A percentile compares a stretch with the other conserved stretches of the same genome.
phyloP scores from a whole-genome alignment of 37 sponge, comb jelly and placozoan genomes.

The Haliclona indistincta region DNA sequence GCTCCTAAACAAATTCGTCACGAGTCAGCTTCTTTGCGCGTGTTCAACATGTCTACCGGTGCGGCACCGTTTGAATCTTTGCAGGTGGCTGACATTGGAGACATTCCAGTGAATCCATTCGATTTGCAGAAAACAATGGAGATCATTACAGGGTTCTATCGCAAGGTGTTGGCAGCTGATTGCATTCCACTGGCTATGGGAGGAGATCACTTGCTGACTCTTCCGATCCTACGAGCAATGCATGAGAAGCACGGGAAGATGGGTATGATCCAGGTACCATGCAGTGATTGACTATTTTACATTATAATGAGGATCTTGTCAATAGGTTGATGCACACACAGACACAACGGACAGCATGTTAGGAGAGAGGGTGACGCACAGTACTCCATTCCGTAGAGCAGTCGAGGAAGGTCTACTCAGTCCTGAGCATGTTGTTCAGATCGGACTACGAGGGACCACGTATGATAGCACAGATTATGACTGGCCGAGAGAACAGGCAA shows the following conservation, averaged over 20 bases:
- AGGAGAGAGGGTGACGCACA: constrained; percentile 66
- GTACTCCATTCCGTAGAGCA: constrained; percentile 72
- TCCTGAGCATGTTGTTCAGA: constrained; percentile 54
- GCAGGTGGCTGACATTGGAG: constrained; percentile 80
- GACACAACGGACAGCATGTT: constrained; percentile 41
- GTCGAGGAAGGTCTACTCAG: constrained; percentile 65
- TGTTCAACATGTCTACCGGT: constrained; percentile 36
- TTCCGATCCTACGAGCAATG: constrained; percentile 65
- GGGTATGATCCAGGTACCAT: constrained; percentile 72
- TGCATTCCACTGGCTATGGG: constrained; percentile 66
- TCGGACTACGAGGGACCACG: constrained; percentile 59
- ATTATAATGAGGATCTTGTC: too few species aligned
- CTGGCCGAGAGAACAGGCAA: constrained; percentile 55
- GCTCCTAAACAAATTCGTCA: constrained; percentile 54
- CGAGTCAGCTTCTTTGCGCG: constrained; percentile 44
- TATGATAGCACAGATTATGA: constrained; percentile 9
- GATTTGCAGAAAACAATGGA: constrained; percentile 37
- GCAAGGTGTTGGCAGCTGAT: constrained; percentile 26
- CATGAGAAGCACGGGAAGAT: constrained; percentile 55
- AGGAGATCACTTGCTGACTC: constrained; percentile 78
- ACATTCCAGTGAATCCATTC: constrained; percentile 61
- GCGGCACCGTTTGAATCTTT: constrained; percentile 61
- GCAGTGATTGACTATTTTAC: too few species aligned
- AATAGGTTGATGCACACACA: constrained; percentile 74
- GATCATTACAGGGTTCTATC: constrained; percentile 50